Evolutionary conservation across 2,113 vertebrate genomes (phyloP).

Genomic region (Indri indri): DNA sequence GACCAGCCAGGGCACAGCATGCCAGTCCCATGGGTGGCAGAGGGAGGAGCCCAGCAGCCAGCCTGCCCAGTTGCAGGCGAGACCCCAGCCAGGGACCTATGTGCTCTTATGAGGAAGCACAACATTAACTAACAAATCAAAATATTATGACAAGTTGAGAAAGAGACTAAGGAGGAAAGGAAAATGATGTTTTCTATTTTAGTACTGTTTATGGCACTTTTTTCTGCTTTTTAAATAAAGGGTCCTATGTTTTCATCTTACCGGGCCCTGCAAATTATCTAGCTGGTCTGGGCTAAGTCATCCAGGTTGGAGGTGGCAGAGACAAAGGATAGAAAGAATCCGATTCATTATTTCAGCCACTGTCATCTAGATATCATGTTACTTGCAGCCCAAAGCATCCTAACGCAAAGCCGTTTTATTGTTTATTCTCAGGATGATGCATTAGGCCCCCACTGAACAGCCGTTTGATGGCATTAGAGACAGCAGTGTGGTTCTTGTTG

Average conservation of each 20-base stretch:
- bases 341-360: not conserved
- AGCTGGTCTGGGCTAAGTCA: not conserved
- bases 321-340: not conserved
- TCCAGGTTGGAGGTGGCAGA: not conserved
- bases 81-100: accelerated
- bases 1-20: accelerated
- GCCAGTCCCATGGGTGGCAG: too few species aligned
- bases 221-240: not conserved
- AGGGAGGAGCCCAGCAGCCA: not conserved
- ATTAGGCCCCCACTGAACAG: accelerated
- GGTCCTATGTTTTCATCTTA: not conserved
- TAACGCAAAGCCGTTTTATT: not conserved
- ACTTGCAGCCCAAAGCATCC: not conserved
- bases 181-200: not conserved
- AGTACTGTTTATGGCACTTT: not conserved
- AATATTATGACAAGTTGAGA: not conserved
- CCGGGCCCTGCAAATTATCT: not conserved
- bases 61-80: accelerated
- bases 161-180: not conserved
- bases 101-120: not conserved
- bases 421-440: not conserved
- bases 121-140: not conserved
- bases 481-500: not conserved
- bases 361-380: not conserved
- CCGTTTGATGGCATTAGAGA: too few species aligned